phyloP scores from a whole-genome alignment of 2,888 invertebrate species.

The Ischnus inquisitorius region DNA sequence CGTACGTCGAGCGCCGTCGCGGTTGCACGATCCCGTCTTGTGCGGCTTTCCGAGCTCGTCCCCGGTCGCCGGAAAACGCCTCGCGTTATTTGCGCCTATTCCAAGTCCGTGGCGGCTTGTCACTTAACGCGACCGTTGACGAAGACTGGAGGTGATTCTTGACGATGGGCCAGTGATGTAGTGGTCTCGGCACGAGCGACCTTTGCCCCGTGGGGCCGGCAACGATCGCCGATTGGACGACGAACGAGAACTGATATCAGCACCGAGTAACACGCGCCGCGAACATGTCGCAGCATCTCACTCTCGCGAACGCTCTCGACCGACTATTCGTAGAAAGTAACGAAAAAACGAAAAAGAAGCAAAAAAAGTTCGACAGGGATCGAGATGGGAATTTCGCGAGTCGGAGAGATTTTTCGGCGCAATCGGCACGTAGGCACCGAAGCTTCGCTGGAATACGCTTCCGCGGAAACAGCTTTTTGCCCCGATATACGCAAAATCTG shows the following conservation, averaged over 20 bases:
- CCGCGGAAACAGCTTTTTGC: background rate
- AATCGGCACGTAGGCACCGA: background rate
- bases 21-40: background rate
- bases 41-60: background rate
- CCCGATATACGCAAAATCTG: background rate
- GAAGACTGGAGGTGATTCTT: constrained; percentile 80
- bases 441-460: background rate
- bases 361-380: background rate
- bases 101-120: constrained; percentile 38
- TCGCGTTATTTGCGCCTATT: background rate
- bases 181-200: constrained; percentile 77
- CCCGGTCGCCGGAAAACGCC: constrained; percentile 44
- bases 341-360: background rate
- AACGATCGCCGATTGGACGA: constrained; percentile 80
- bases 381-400: background rate
- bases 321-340: constrained; percentile 34
- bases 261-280: constrained; percentile 78
- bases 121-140: constrained; percentile 72
- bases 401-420: background rate
- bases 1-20: background rate
- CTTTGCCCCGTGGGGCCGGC: constrained; percentile 79
- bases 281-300: constrained; percentile 76
- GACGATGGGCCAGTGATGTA: constrained; percentile 80
- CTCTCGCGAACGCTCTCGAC: constrained; percentile 2
- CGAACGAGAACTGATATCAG: constrained; percentile 77